Evolutionary conservation across 2,113 vertebrate species (phyloP), one percentile per base, ranked within the genome.

Genomic region (Melozone crissalis): DNA sequence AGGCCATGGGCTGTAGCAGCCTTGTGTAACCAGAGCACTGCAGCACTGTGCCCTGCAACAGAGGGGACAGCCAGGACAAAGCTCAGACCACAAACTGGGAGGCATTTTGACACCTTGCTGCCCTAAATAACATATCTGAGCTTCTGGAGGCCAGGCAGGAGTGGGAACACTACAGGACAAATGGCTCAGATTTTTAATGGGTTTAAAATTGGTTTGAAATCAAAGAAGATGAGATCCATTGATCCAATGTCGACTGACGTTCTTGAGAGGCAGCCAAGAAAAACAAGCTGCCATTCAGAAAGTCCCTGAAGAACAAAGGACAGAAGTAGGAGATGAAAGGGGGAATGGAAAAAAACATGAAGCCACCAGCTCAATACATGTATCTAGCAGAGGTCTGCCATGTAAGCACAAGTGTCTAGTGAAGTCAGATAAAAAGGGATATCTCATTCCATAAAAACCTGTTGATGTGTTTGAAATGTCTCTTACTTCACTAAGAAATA

Each of bases 191-290:
- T 46, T 89, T 93, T 89, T 84, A 92, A 82, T 68, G 54, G 24
- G 49, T 75, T 94, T 94, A 79, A 94, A 91, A 94, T 72, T 81
- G 66, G 65, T 93, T 77, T 94, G 77, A 92, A 84, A 87, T 94
- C 80, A 94, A 89, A 94, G 90, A 85, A 84, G 89, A 84, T 72
- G 69, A 82, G 62, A 88, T 77, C 52, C 80, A 89, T 58, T 68
- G 89, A 95, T 91, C 81, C 78, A 35, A 46, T 54, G 62, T 84
- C 1, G 1, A 84, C 27, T 57, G 89, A 89, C 0, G 8, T 68
- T 91, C 62, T 85, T 66, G 66, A 92, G 66, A 84, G 33, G 22
- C 62, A 87, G 93, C 87, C 95, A 94, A 95, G 84, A 81, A 89
- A 94, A 94, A 73, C 71, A 89, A 75, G 37, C 63, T 91, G 62